These are phyloP conservation scores for Frankliniella intonsa DNA, from an alignment of 2,888 invertebrate genomes.

Conservation along the genomic window DNA sequence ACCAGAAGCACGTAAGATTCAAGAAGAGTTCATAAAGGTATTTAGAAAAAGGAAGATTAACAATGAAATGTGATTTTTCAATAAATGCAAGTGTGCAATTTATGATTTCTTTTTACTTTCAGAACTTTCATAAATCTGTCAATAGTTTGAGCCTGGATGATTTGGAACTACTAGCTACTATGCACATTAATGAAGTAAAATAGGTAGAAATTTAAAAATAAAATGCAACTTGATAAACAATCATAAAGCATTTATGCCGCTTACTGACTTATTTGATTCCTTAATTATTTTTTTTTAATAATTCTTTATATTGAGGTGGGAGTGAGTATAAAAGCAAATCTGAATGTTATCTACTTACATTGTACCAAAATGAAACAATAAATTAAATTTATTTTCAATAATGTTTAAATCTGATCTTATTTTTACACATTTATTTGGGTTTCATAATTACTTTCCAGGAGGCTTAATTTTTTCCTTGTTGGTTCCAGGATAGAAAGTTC, in stretches of 20 bases:
- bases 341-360: neutral
- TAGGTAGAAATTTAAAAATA: neutral
- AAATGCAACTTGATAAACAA: too few species aligned
- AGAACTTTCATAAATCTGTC: slow-evolving; percentile 43
- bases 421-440: neutral
- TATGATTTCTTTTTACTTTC: slow-evolving; percentile 29
- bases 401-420: neutral
- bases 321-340: neutral
- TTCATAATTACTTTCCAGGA: neutral
- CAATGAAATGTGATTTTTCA: neutral
- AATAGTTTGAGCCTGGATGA: slow-evolving; percentile 57
- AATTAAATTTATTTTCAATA: neutral
- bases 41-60: neutral
- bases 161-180: slow-evolving; percentile 52
- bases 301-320: neutral
- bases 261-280: neutral
- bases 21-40: slow-evolving; percentile 55
- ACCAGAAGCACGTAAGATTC: slow-evolving; percentile 57
- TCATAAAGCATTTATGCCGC: too few species aligned
- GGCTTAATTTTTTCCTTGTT: neutral
- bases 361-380: neutral
- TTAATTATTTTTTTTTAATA: neutral
- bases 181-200: neutral
- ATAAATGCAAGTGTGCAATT: neutral
- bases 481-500: neutral